These are phyloP conservation scores for Drosophila subsilvestris DNA, from an alignment of 2,888 invertebrate species.

Conservation along the genomic window DNA sequence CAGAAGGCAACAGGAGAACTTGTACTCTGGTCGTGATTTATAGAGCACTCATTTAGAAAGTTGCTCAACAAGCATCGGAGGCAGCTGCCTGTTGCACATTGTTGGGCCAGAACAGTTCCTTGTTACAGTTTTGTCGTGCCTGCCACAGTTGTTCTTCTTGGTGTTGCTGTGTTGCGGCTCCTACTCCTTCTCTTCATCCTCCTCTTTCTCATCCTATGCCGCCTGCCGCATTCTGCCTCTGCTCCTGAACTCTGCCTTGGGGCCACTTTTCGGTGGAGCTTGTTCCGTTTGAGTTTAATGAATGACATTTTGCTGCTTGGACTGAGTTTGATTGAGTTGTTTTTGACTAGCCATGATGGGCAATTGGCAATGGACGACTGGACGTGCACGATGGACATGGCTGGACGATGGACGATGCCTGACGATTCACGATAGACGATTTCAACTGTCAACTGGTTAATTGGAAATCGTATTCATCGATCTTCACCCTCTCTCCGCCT, in stretches of 20 bases:
- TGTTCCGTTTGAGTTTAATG: slow-evolving; percentile 69
- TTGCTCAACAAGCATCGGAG: slow-evolving; percentile 74
- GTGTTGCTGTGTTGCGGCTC: slow-evolving; percentile 39
- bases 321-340: slow-evolving; percentile 73
- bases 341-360: slow-evolving; percentile 70
- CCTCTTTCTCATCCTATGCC: slow-evolving; percentile 23
- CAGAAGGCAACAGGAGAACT: slow-evolving; percentile 52
- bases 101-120: slow-evolving; percentile 67
- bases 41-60: slow-evolving; percentile 80
- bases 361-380: slow-evolving; percentile 49
- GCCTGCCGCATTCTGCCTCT: neutral
- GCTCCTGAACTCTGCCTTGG: slow-evolving; percentile 16
- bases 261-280: slow-evolving; percentile 54
- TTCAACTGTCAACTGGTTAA: slow-evolving; percentile 54
- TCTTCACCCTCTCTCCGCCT: slow-evolving; percentile 4
- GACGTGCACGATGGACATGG: slow-evolving; percentile 40
- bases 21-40: slow-evolving; percentile 77
- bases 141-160: slow-evolving; percentile 26
- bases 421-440: slow-evolving; percentile 38
- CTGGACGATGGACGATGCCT: slow-evolving; percentile 33
- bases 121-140: slow-evolving; percentile 77
- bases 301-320: slow-evolving; percentile 69
- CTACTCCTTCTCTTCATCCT: slow-evolving; percentile 27
- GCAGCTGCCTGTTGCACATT: slow-evolving; percentile 64
- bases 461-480: slow-evolving; percentile 45